Evolutionary conservation across 2,113 vertebrate genomes (phyloP).

Genomic region (Chloroceryle aenea): DNA sequence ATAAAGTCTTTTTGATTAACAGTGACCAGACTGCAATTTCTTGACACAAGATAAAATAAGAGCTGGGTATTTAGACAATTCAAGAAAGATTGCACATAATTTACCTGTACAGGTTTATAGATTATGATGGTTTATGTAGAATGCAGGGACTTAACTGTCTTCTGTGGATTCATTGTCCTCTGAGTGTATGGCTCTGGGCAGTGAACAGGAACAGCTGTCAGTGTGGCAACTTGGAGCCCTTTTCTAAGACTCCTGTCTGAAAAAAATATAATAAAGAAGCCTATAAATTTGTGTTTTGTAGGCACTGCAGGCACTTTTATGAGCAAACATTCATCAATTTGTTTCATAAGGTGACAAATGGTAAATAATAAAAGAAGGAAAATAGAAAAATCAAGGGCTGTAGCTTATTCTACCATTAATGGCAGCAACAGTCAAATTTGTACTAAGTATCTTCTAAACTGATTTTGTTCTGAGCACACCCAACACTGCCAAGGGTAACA

Average conservation of each 20-base stretch:
- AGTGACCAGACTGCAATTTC: not conserved
- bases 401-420: not conserved
- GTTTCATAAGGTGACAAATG: not conserved
- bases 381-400: not conserved
- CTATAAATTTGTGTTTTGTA: not conserved
- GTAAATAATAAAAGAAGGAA: not conserved
- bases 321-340: not conserved
- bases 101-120: not conserved
- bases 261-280: not conserved
- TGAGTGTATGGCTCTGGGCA: not conserved
- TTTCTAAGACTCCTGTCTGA: not conserved
- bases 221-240: not conserved
- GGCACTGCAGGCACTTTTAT: not conserved
- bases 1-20: not conserved
- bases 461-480: not conserved
- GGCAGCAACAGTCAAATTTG: not conserved
- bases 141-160: not conserved
- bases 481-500: not conserved
- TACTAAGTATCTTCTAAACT: not conserved
- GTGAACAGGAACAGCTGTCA: not conserved
- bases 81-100: not conserved
- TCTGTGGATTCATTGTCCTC: not conserved
- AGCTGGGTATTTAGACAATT: not conserved
- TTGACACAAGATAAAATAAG: not conserved
- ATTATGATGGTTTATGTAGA: not conserved